Base-by-base conservation (phyloP, 2,113 vertebrate species). In the Taurulus bubalis region DNA sequence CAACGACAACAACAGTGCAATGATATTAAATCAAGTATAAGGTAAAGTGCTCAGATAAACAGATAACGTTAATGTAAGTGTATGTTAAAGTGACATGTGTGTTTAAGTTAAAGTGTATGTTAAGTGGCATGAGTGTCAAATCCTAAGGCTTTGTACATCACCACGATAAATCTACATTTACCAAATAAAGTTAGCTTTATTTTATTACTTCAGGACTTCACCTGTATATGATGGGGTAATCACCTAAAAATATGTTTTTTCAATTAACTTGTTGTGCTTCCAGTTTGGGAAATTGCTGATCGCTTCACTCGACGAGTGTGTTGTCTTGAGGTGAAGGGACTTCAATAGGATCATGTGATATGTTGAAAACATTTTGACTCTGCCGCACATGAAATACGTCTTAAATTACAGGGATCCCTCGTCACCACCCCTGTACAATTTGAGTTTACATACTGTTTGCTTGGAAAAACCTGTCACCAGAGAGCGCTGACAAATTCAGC, bases 381-480 rank as follows among this genome's bases (percentile, higher is more conserved):
- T 12, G 7, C 24, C 11, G 14, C 28, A 69, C 45, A 51, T 62
- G 10, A 42, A 56, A 24, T 32, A 38, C 32, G 58, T 40, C 10
- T 16, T 34, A 18, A 18, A 75, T 82, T 55, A 53, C 6, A 59
- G 26, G 30, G 11, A 53, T 63, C 14, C 67, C 30, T 36, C 22
- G 14, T 20, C 26, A 40, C 11, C 38, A 51, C 15, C 20, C 11
- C 7, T 58, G 59, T 45, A 71, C 24, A 15, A 1, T 75, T 75
- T 81, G 26, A 16, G 15, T 70, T 77, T 45, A 32, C 55, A 65
- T 38, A 8, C 15, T 55, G 40, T 32, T 68, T 16, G 49, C 58
- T 55, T 26, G 0, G 4, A 6, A 71, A 58, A 73, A 62, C 11
- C 6, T 3, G 6, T 45, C 10, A 15, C 67, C 24, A 24, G 55